Evolutionary conservation across 2,888 invertebrate genomes (phyloP).

Genomic region (Meiosimyza decipiens): DNA sequence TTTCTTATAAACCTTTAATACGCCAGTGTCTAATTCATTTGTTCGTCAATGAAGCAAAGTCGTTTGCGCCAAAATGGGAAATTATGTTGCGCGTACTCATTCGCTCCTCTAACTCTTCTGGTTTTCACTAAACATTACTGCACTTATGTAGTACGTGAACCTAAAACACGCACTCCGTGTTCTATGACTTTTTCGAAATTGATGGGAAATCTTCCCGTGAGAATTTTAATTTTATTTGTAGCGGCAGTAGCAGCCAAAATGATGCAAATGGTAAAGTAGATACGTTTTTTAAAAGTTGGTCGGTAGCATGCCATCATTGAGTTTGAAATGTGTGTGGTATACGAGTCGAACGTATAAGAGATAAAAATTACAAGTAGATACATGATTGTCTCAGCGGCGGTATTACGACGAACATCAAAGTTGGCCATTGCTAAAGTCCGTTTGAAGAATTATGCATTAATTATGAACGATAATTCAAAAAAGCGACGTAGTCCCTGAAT

Average conservation of each 20-base stretch:
- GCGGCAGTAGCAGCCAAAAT: conserved; percentile 10
- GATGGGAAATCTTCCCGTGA: conserved; percentile 49
- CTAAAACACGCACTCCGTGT: conserved; percentile 22
- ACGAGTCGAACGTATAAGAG: not conserved
- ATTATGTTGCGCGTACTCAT: conserved; percentile 25
- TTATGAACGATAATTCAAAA: not conserved
- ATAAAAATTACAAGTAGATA: no score
- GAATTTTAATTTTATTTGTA: conserved; percentile 39
- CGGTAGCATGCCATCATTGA: not conserved
- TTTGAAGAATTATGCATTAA: conserved; percentile 13
- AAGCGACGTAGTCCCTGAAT: not conserved
- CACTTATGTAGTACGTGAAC: no score
- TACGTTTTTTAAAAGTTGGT: not conserved
- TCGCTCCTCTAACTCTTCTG: not conserved
- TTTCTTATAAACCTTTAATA: no score
- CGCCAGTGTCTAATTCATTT: no score
- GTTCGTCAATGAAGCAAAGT: no score
- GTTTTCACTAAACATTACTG: no score
- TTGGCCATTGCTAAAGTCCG: not conserved
- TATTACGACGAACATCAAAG: not conserved
- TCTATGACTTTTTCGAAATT: conserved; percentile 43
- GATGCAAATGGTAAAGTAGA: not conserved
- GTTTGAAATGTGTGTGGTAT: conserved; percentile 1
- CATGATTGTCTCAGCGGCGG: not conserved
- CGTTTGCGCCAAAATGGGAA: conserved; percentile 4